phyloP scores from a whole-genome alignment of 2,797 vertebrate genomes.

The Lagorchestes hirsutus region DNA sequence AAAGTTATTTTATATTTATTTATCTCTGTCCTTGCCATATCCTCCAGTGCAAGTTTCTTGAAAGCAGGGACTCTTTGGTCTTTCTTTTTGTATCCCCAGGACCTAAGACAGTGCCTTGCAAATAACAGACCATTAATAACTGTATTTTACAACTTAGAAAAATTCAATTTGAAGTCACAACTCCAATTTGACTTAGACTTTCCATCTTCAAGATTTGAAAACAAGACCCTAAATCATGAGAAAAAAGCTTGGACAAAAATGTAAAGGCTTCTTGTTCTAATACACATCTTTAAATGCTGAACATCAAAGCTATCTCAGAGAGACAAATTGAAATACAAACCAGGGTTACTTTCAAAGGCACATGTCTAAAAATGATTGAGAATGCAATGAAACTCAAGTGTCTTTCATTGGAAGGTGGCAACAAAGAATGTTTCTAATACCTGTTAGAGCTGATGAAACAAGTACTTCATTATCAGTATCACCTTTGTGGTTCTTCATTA shows the following conservation, averaged over 20 bases:
- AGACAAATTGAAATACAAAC: background rate
- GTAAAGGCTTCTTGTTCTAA: background rate
- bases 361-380: background rate
- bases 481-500: background rate
- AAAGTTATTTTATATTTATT: background rate
- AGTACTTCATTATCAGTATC: background rate
- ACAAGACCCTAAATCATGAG: background rate
- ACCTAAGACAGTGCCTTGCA: background rate
- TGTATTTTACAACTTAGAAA: background rate
- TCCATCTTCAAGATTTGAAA: slow-evolving; percentile 14
- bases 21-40: background rate
- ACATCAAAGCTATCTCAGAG: background rate
- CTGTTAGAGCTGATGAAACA: background rate
- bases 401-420: background rate
- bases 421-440: slow-evolving; percentile 25
- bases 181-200: slow-evolving; percentile 30
- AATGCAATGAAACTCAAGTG: background rate
- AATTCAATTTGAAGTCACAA: slow-evolving; percentile 9
- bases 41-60: background rate
- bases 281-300: background rate
- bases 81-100: background rate
- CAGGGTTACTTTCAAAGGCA: background rate
- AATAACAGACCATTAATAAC: background rate
- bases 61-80: background rate
- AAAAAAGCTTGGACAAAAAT: too few species aligned